phyloP scores from a whole-genome alignment of 1,140 invertebrate species.

The Drosophila ohnishii region DNA sequence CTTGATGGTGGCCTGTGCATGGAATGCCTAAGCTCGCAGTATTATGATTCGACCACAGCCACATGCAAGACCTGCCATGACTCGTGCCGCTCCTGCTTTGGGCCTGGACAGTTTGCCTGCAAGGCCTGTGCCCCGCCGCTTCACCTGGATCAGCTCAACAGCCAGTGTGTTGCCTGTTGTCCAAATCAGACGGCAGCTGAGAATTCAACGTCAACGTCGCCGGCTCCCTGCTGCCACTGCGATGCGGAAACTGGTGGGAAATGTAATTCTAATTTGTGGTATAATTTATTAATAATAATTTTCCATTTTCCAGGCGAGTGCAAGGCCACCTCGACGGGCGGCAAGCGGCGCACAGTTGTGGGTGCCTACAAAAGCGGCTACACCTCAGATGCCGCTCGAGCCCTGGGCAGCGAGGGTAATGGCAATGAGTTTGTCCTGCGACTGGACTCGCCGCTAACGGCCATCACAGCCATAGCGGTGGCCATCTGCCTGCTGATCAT shows the following conservation, averaged over 20 bases:
- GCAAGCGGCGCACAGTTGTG: constrained; percentile 88
- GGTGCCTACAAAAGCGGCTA: constrained; percentile 55
- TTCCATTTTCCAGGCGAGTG: constrained; percentile 85
- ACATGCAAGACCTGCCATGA: constrained; percentile 88
- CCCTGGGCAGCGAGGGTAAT: constrained; percentile 78
- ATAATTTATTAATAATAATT: background rate
- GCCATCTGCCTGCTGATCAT: constrained; percentile 87
- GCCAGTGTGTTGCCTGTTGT: constrained; percentile 90
- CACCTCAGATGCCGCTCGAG: constrained; percentile 32
- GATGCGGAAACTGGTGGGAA: constrained; percentile 85
- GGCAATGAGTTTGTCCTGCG: constrained; percentile 74
- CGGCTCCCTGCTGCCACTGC: constrained; percentile 55
- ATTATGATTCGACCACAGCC: constrained; percentile 88
- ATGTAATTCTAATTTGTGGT: background rate
- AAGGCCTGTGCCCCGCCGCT: constrained; percentile 86
- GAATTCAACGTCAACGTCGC: constrained; percentile 8
- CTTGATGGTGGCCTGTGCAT: constrained; percentile 89
- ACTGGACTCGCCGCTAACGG: constrained; percentile 84
- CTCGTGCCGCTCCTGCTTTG: constrained; percentile 88
- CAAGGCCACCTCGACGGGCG: constrained; percentile 88
- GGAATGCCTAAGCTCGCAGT: constrained; percentile 89
- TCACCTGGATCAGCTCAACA: constrained; percentile 87
- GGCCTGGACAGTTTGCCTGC: constrained; percentile 88
- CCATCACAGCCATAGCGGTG: constrained; percentile 87
- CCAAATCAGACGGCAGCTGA: constrained; percentile 84